Conservation (phyloP, 2,888 invertebrate species). For the Strigamia transsilvanica region DNA sequence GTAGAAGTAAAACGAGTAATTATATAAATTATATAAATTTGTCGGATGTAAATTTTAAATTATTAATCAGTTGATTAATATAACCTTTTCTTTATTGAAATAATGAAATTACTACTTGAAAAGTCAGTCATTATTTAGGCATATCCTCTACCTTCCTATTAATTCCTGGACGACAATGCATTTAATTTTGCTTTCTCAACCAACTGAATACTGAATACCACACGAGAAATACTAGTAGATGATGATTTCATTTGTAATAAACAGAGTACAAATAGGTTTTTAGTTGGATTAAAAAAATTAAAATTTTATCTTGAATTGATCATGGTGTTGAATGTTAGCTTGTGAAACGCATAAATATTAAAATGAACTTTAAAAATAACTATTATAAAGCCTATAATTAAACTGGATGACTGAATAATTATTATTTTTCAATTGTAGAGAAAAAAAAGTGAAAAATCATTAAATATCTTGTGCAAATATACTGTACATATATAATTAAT, state of each 20-base stretch:
- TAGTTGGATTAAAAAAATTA: no score
- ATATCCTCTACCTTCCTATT: background rate
- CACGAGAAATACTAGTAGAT: background rate
- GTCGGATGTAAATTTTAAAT: no score
- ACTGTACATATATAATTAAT: background rate
- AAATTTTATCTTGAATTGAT: background rate
- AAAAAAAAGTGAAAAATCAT: background rate
- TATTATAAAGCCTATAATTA: constrained; percentile 7
- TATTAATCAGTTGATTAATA: no score
- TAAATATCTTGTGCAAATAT: background rate
- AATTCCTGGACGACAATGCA: constrained; percentile 18
- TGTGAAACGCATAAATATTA: background rate
- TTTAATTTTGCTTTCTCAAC: constrained; percentile 18
- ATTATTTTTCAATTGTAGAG: background rate
- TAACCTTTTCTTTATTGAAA: background rate
- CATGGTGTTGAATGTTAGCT: constrained; percentile 26
- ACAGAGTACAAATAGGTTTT: no score
- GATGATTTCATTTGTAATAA: background rate
- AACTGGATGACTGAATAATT: background rate
- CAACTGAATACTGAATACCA: background rate
- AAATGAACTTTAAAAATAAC: background rate
- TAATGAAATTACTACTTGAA: background rate
- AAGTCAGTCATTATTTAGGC: background rate
- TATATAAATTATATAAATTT: no score
- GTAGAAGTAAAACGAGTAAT: no score